phyloP scores from a whole-genome alignment of 1,140 invertebrate genomes.

The Lycorma delicatula region DNA sequence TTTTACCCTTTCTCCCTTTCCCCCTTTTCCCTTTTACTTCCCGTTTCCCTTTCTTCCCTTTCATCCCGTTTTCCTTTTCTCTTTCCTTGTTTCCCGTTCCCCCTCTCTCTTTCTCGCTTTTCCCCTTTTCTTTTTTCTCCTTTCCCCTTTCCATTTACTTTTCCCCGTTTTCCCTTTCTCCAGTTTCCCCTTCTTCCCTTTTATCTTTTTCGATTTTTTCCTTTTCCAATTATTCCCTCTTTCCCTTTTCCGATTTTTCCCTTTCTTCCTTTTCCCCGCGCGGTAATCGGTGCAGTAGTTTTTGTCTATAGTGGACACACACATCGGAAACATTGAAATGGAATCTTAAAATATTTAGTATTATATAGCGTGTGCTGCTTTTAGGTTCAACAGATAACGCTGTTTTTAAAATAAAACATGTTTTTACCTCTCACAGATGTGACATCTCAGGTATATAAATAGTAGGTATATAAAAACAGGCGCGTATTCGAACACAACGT shows the following conservation, averaged over 20 bases:
- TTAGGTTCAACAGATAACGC: too few relatives aligned
- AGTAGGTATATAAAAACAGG: too few relatives aligned
- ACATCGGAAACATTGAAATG: too few relatives aligned
- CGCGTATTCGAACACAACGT: too few relatives aligned
- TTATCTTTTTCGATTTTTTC: not conserved
- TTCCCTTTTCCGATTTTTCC: not conserved
- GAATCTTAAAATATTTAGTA: too few relatives aligned
- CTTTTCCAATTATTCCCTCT: not conserved
- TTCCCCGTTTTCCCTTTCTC: not conserved
- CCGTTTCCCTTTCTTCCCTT: not conserved
- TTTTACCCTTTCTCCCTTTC: not conserved
- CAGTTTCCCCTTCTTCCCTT: not conserved
- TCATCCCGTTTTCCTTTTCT: not conserved
- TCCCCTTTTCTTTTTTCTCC: not conserved
- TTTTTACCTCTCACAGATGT: too few relatives aligned
- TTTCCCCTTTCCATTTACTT: not conserved
- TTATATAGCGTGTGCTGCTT: too few relatives aligned
- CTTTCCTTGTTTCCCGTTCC: not conserved
- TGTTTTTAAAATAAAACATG: too few relatives aligned
- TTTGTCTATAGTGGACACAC: too few relatives aligned
- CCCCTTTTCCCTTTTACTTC: not conserved
- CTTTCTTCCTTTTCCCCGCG: not conserved
- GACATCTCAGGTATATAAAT: too few relatives aligned
- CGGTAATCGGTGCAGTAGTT: too few relatives aligned
- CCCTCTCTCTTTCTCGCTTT: not conserved